Conservation (phyloP, 2,797 vertebrate genomes). For the Gorsachius magnificus region DNA sequence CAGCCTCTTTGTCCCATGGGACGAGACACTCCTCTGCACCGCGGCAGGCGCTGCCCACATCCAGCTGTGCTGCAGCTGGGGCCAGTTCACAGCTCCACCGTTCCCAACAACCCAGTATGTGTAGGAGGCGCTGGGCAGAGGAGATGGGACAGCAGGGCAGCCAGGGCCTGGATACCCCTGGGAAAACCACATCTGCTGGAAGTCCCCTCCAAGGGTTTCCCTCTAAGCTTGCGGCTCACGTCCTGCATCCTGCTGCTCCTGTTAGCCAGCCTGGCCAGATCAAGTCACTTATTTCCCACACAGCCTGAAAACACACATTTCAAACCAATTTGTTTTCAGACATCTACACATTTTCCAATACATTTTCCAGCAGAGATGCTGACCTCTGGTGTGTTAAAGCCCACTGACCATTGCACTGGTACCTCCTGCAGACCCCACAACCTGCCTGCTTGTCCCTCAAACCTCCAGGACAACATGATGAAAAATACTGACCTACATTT, state of each 20-base stretch:
- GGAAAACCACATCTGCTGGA: neutral
- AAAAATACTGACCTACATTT: neutral
- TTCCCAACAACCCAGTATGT: neutral
- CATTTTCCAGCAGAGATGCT: neutral
- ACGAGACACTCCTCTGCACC: fast-evolving
- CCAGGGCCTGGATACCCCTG: neutral
- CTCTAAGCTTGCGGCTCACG: neutral
- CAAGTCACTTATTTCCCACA: neutral
- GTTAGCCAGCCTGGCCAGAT: neutral
- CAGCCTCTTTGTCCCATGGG: fast-evolving
- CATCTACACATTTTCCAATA: neutral
- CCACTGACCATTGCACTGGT: neutral
- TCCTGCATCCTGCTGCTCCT: neutral
- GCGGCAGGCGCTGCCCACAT: neutral
- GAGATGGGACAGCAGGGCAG: neutral
- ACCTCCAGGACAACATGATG: fast-evolving
- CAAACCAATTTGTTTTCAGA: neutral
- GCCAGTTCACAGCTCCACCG: fast-evolving
- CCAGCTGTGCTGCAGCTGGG: neutral
- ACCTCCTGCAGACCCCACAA: neutral
- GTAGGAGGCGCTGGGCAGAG: neutral
- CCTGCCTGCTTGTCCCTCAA: neutral
- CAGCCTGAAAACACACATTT: neutral
- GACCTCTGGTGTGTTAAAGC: neutral
- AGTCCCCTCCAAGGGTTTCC: neutral